Base-by-base conservation (phyloP, 2,797 vertebrate genomes). In the Euthynnus affinis region DNA sequence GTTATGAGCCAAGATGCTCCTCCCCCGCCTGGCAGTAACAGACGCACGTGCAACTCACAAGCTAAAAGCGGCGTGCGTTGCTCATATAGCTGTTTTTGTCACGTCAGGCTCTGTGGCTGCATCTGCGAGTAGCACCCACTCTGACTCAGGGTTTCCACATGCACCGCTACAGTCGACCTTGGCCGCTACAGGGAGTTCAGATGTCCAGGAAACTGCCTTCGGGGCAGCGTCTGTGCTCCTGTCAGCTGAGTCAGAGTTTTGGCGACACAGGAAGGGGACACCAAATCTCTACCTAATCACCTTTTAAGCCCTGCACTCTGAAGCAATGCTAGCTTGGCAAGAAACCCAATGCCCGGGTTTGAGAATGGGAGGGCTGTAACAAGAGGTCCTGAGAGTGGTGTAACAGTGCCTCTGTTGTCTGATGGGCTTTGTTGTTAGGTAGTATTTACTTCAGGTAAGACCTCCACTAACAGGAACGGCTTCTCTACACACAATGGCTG, bases 281-380 rank as follows among this genome's bases (percentile, higher is more conserved):
- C 81, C 86, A 90, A 88, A 88, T 85, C 89, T 88, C 79, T 51
- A 72, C 82, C 71, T 86, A 88, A 92, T 89, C 85, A 87, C 76
- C 81, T 87, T 85, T 87, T 86, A 87, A 87, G 74, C 85, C 65
- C 71, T 76, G 60, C 59, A 15, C 78, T 77, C 63, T 79, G 83
- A 73, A 85, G 81, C 74, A 48, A 29, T 49, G 82, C 70, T 61
- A 18, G 59, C 74, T 58, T 87, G 74, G 80, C 73, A 78, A 66
- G 46, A 48, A 58, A 59, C 29, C 32, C 6, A 46, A 52, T 58
- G 64, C 5, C 65, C 78, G 69, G 84, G 59, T 81, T 80, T 77
- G 63, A 71, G 49, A 1, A 25, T 17, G 34, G 59, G 27, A 46
- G 20, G 72, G 32, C 48, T 32, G 34, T 20, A 78, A 34, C 46